These are phyloP conservation scores for Pipra filicauda DNA, from an alignment of 2,113 vertebrate species.

Conservation along the genomic window DNA sequence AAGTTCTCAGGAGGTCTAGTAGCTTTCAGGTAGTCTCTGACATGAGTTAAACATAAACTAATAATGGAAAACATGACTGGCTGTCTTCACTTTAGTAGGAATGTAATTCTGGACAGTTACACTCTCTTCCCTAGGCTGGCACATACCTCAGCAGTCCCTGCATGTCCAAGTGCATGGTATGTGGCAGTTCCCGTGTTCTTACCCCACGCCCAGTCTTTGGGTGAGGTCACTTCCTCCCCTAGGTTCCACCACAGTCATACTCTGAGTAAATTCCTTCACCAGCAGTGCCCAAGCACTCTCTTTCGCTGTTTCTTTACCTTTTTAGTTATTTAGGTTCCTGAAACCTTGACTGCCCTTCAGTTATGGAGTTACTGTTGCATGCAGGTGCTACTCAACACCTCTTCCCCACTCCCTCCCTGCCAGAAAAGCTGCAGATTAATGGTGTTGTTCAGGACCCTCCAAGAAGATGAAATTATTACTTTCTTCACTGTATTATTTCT, in stretches of 20 bases:
- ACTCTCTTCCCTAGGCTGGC: neutral
- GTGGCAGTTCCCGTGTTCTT: neutral
- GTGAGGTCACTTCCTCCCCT: neutral
- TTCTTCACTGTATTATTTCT: neutral
- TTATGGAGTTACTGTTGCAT: neutral
- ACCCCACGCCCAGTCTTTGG: rapidly evolving
- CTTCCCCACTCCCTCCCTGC: neutral
- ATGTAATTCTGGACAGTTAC: neutral
- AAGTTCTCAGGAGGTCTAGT: neutral
- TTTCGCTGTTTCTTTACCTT: neutral
- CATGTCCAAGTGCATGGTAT: rapidly evolving
- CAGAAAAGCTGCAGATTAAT: neutral
- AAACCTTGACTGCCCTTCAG: neutral
- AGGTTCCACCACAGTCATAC: neutral
- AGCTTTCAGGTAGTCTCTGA: neutral
- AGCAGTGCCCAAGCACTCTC: rapidly evolving
- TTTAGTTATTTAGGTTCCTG: neutral
- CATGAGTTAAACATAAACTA: neutral
- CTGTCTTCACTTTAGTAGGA: neutral
- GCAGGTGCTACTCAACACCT: neutral
- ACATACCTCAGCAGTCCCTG: neutral
- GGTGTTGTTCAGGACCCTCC: neutral
- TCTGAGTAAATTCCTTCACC: neutral
- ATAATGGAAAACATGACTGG: neutral
- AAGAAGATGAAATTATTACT: neutral